Conservation (phyloP, 2,113 vertebrate genomes). For the Sylvilagus bachmani region DNA sequence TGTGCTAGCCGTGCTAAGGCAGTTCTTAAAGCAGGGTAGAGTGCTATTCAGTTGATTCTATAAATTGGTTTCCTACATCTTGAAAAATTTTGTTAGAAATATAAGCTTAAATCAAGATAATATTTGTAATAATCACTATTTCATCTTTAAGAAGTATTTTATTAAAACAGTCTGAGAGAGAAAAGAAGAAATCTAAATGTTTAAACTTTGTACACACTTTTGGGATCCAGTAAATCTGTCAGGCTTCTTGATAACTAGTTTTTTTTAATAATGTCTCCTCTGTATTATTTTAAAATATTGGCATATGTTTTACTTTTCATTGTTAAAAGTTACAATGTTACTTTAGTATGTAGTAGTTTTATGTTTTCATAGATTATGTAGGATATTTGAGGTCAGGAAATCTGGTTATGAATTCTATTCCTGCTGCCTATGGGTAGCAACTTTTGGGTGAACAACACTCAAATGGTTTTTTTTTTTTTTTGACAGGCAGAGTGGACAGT, state of each 20-base stretch:
- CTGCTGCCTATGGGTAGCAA: background rate
- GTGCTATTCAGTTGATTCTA: background rate
- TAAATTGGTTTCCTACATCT: background rate
- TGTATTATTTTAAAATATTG: background rate
- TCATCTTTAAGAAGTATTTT: background rate
- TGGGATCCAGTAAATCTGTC: background rate
- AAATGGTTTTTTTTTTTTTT: constrained; percentile 32
- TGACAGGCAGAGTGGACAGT: too few relatives aligned
- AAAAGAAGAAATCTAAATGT: background rate
- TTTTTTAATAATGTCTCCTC: background rate
- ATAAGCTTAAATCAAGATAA: background rate
- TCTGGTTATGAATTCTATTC: background rate
- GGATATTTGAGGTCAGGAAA: constrained; percentile 17
- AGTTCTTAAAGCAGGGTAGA: background rate
- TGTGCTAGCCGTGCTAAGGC: background rate
- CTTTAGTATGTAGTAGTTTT: constrained; percentile 14
- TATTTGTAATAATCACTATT: constrained; percentile 7
- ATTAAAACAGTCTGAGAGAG: background rate
- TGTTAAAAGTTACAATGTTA: constrained; percentile 8
- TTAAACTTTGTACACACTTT: constrained; percentile 28
- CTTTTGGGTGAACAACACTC: constrained; percentile 2
- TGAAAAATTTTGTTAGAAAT: constrained; percentile 45
- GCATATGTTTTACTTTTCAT: background rate
- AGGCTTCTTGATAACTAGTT: constrained; percentile 4
- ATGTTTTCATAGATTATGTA: constrained; percentile 30